Percentiles rank a stretch among this genome's conserved stretches.
Conservation (phyloP, 2,888 invertebrate species). For the Trichacis sp. region DNA sequence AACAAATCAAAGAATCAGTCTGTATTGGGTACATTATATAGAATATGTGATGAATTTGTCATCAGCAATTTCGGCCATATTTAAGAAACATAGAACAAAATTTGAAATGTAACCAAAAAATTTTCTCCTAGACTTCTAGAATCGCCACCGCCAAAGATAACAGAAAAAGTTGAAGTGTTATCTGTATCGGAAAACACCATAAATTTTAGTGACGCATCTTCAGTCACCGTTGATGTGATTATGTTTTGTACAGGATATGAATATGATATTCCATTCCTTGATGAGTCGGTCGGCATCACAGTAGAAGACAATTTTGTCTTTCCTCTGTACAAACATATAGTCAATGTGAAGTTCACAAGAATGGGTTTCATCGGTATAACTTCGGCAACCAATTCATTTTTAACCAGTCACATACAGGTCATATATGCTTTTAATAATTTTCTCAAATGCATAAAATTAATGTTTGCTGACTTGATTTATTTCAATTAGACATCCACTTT, state of each 20-base stretch:
- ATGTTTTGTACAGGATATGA: slow-evolving; percentile 83
- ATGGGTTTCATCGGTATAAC: slow-evolving; percentile 83
- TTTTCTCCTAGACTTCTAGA: neutral
- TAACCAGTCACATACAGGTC: slow-evolving; percentile 81
- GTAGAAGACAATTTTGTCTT: slow-evolving; percentile 76
- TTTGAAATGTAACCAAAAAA: neutral
- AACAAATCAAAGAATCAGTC: no score
- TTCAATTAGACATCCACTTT: no score
- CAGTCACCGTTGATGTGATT: slow-evolving; percentile 75
- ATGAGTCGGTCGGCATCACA: slow-evolving; percentile 74
- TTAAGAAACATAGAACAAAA: neutral
- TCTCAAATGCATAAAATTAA: no score
- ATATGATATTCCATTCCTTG: slow-evolving; percentile 79
- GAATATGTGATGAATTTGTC: neutral
- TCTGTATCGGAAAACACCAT: slow-evolving; percentile 71
- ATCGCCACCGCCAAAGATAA: slow-evolving; percentile 68
- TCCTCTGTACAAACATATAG: slow-evolving; percentile 82
- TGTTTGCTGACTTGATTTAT: no score
- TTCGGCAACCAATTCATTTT: slow-evolving; percentile 76
- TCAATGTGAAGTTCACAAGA: slow-evolving; percentile 81
- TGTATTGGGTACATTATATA: no score
- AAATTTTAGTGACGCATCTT: slow-evolving; percentile 74
- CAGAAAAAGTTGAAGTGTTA: slow-evolving; percentile 72
- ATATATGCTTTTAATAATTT: no score
- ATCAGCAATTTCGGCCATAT: neutral